These are phyloP conservation scores for Pangasianodon hypophthalmus DNA, from an alignment of 2,113 vertebrate genomes.

Conservation along the genomic window DNA sequence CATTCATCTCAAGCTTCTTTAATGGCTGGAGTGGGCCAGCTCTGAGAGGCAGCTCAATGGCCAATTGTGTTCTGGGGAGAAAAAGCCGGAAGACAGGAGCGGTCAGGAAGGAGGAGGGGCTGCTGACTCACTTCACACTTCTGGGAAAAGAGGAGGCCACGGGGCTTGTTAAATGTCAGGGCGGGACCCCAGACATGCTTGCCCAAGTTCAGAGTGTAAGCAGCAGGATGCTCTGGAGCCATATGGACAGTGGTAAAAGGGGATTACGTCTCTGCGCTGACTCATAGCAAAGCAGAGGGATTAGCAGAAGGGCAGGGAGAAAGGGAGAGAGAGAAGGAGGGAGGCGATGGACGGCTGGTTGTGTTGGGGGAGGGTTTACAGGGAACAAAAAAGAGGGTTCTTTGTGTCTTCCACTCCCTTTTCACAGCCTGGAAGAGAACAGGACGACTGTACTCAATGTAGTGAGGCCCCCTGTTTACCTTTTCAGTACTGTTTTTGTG, in stretches of 20 bases:
- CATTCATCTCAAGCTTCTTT: constrained; percentile 66
- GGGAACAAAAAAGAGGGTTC: constrained; percentile 34
- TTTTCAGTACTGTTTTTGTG: not conserved
- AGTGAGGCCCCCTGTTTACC: constrained; percentile 27
- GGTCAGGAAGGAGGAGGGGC: constrained; percentile 13
- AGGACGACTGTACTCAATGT: constrained; percentile 22
- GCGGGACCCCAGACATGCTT: constrained; percentile 19
- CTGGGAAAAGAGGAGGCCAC: constrained; percentile 21
- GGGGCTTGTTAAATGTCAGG: constrained; percentile 43
- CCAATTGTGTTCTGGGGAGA: constrained; percentile 26
- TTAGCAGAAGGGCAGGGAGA: constrained; percentile 30
- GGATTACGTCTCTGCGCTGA: constrained; percentile 48
- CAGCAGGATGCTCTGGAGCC: constrained; percentile 1
- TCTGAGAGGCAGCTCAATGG: constrained; percentile 53
- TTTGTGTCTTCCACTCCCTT: constrained; percentile 54
- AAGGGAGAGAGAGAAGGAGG: constrained; percentile 2
- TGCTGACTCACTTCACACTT: constrained; percentile 52
- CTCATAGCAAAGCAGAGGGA: constrained; percentile 43
- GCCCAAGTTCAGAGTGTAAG: not conserved
- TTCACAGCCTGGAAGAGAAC: constrained; percentile 47
- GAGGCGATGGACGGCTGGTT: constrained; percentile 29
- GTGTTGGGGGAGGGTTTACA: constrained; percentile 43
- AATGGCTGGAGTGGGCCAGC: constrained; percentile 58
- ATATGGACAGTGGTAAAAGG: constrained; percentile 18
- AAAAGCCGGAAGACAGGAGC: constrained; percentile 19